These are phyloP conservation scores for Triops longicaudatus DNA, from an alignment of 1,140 invertebrate species.

Conservation along the genomic window DNA sequence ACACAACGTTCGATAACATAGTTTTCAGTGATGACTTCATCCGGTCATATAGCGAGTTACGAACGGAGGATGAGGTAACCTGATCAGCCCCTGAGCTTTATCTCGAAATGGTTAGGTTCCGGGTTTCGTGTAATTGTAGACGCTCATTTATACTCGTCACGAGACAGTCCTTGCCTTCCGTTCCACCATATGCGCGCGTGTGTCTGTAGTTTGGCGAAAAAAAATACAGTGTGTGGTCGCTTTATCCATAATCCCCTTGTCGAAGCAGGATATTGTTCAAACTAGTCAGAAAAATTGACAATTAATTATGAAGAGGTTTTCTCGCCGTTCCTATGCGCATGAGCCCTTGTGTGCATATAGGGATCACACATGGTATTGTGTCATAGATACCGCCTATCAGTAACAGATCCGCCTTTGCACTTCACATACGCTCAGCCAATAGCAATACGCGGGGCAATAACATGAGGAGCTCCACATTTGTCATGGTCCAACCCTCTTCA, in stretches of 20 bases:
- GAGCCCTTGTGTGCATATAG: background rate
- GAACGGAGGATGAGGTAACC: background rate
- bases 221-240: background rate
- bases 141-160: conserved; percentile 8
- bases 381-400: conserved; percentile 10
- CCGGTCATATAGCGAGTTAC: background rate
- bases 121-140: conserved; percentile 15
- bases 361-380: background rate
- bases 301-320: background rate
- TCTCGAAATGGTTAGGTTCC: conserved; percentile 1
- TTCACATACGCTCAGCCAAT: background rate
- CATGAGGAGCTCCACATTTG: background rate
- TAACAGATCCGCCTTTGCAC: background rate
- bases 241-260: background rate
- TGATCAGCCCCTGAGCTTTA: conserved; percentile 11
- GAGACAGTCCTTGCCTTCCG: background rate
- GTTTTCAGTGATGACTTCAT: conserved; percentile 4
- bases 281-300: background rate
- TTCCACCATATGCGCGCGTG: background rate
- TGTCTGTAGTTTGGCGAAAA: background rate
- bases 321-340: background rate
- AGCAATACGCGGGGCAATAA: background rate
- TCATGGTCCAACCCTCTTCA: background rate
- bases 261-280: background rate
- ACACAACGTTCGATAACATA: background rate